Evolutionary conservation across 2,888 invertebrate genomes (phyloP).

Genomic region (Melanargia galathea): DNA sequence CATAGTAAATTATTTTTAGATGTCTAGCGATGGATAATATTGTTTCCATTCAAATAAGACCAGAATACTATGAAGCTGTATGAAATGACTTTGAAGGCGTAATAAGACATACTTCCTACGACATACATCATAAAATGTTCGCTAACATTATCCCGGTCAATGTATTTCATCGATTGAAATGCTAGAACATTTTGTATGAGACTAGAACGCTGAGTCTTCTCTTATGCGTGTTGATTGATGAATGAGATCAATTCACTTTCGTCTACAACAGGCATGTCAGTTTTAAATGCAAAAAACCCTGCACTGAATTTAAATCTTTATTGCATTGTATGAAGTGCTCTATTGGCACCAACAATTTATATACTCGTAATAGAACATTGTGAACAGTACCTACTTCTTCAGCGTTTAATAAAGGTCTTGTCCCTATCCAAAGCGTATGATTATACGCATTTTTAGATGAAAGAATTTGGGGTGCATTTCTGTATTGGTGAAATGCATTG

Average conservation of each 20-base stretch:
- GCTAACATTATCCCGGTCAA: no score
- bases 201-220: neutral
- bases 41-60: no score
- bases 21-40: no score
- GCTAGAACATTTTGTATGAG: neutral
- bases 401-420: constrained; percentile 47
- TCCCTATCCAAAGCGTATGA: constrained; percentile 38
- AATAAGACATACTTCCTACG: no score
- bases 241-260: constrained; percentile 36
- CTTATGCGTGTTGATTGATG: neutral
- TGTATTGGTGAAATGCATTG: constrained; percentile 1
- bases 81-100: no score
- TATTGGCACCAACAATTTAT: neutral
- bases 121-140: no score
- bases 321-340: neutral
- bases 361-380: constrained; percentile 3
- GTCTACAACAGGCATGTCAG: neutral
- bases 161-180: no score
- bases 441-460: constrained; percentile 3
- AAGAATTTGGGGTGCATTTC: neutral
- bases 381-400: constrained; percentile 17
- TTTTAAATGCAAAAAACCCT: neutral
- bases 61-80: no score
- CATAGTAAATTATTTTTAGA: no score
- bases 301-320: constrained; percentile 13